Conservation (phyloP, 2,113 vertebrate genomes). For the Cervus canadensis region DNA sequence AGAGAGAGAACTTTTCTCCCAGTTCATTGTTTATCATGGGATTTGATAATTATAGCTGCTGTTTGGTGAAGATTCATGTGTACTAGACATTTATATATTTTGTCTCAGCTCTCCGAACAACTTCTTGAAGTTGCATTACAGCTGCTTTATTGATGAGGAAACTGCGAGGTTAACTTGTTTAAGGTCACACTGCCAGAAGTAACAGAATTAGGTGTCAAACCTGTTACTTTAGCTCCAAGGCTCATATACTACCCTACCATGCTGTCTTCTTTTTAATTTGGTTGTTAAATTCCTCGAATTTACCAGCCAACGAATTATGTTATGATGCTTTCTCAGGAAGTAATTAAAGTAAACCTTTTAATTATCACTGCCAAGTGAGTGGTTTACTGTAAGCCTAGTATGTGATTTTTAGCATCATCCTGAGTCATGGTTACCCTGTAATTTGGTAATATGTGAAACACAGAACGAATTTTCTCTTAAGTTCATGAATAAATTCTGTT, state of each 20-base stretch:
- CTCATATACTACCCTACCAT: not conserved
- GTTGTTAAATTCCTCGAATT: slow-evolving; percentile 3
- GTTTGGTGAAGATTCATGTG: not conserved
- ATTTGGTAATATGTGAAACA: slow-evolving; percentile 19
- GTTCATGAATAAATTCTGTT: not conserved
- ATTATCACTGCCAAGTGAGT: not conserved
- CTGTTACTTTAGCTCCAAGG: not conserved
- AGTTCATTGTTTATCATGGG: not conserved
- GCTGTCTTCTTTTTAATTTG: not conserved
- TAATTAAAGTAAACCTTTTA: not conserved
- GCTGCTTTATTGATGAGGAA: slow-evolving; percentile 34
- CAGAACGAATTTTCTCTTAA: not conserved
- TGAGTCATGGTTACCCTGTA: not conserved
- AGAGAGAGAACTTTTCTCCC: not conserved
- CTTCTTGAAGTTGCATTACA: not conserved
- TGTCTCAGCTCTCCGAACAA: not conserved
- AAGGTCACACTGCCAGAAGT: not conserved
- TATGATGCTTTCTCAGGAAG: not conserved
- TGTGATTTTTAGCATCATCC: not conserved
- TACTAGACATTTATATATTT: not conserved
- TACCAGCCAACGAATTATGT: not conserved
- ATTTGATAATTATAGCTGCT: not conserved
- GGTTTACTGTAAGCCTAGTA: not conserved
- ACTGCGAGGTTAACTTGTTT: not conserved
- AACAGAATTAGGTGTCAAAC: slow-evolving; percentile 25